A percentile compares a stretch with the other conserved stretches of the same genome.
Evolutionary conservation across 2,797 vertebrate genomes (phyloP).

Genomic region (Nannoperca australis): DNA sequence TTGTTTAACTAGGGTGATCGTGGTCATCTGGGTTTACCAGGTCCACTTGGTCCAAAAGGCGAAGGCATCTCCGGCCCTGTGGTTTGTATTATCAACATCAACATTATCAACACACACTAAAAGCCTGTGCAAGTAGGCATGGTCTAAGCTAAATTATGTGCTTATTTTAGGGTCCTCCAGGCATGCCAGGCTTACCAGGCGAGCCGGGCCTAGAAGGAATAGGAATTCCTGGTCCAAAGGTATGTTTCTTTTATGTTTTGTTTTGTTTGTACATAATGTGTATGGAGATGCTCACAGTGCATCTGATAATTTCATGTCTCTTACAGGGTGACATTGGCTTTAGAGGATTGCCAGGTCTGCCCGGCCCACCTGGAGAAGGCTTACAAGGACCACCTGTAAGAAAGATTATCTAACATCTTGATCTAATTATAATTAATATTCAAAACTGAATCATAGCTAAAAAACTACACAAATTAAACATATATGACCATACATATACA

Average conservation of each 20-base stretch:
- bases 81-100: conserved; percentile 79
- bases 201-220: conserved; percentile 89
- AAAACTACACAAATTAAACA: background rate
- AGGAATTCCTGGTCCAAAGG: conserved; percentile 93
- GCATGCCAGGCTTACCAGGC: conserved; percentile 86
- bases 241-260: conserved; percentile 54
- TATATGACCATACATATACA: background rate
- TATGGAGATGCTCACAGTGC: background rate
- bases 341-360: conserved; percentile 88
- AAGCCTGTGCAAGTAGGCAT: background rate
- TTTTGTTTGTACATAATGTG: background rate
- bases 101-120: background rate
- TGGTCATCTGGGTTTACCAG: conserved; percentile 85
- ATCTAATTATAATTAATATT: conserved; percentile 1
- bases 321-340: conserved; percentile 91
- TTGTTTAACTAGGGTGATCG: conserved; percentile 86
- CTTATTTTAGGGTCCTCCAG: conserved; percentile 87
- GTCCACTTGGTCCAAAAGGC: conserved; percentile 90
- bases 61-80: conserved; percentile 89
- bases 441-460: conserved; percentile 4
- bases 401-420: background rate
- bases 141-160: conserved; percentile 13
- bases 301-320: conserved; percentile 20
- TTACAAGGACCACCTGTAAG: conserved; percentile 90
- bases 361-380: conserved; percentile 90